Evolutionary conservation across 2,797 vertebrate species (phyloP), one percentile per base, ranked within the genome.

Genomic region (Lacerta agilis): DNA sequence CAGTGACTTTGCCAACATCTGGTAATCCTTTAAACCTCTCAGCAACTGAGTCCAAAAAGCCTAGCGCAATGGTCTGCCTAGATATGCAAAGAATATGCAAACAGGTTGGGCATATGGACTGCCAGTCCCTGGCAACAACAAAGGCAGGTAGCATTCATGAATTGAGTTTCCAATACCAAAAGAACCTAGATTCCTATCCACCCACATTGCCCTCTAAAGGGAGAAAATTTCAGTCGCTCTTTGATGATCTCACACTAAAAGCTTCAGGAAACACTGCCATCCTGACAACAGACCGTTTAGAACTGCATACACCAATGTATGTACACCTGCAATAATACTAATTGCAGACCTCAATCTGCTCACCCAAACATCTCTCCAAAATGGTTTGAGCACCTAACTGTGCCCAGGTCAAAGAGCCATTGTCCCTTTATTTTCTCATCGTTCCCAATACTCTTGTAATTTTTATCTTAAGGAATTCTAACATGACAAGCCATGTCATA

Each of bases 31-130:
- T 97, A 96, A 98, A 99, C 89, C 95, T 96, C 91, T 98, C 96
- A 96, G 97, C 97, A 87, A 98, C 93, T 73, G 86, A 96, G 93
- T 97, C 98, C 93, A 99, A 95, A 95, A 98, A 97, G 88, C 97
- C 96, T 97, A 99, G 98, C 4, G 97, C 98, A 94, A 98, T 87
- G 86, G 82, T 91, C 93, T 98, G 98, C 97, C 99, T 99, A 89
- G 92, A 92, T 87, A 96, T 45, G 92, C 23, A 95, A 89, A 95
- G 29, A 93, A 93, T 79, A 92, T 94, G 89, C 92, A 93, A 94
- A 88, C 78, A 77, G 23, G 81, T 41, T 94, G 79, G 88, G 92
- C 67, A 90, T 72, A 91, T 91, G 83, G 89, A 85, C 72, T 94
- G 58, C 36, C 89, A 88, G 93, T 93, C 91, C 89, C 78, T 78